These are phyloP conservation scores for Eucera pruinosa DNA, from an alignment of 2,888 invertebrate species.

Conservation along the genomic window DNA sequence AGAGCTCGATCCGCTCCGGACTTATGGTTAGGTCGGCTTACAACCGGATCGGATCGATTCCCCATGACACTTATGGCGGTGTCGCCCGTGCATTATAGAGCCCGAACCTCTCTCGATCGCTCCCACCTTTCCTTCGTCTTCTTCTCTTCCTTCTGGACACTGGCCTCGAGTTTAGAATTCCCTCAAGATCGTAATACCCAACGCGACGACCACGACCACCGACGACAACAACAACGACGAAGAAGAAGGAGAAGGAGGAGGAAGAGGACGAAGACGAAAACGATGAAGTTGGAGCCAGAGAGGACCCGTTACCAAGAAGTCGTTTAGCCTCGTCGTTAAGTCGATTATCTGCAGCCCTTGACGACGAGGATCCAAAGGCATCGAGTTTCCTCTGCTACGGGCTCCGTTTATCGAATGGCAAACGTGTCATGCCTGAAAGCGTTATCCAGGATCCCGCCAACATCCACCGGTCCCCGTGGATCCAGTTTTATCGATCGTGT, in stretches of 20 bases:
- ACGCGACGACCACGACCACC: slow-evolving; percentile 7
- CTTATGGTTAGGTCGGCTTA: slow-evolving; percentile 73
- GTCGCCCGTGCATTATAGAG: slow-evolving; percentile 70
- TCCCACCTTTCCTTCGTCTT: neutral
- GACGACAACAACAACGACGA: neutral
- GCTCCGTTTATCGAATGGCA: slow-evolving; percentile 60
- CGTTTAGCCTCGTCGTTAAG: slow-evolving; percentile 77
- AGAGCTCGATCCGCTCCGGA: slow-evolving; percentile 64
- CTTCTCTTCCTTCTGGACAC: slow-evolving; percentile 14
- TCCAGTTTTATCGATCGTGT: slow-evolving; percentile 65
- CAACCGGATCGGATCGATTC: slow-evolving; percentile 79
- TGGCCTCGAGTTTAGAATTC: slow-evolving; percentile 68
- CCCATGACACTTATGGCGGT: slow-evolving; percentile 73
- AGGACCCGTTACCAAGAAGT: slow-evolving; percentile 76
- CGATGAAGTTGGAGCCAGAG: slow-evolving; percentile 49
- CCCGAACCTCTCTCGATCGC: slow-evolving; percentile 19
- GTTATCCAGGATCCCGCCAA: slow-evolving; percentile 43
- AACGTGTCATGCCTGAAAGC: slow-evolving; percentile 49
- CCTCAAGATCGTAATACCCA: slow-evolving; percentile 66
- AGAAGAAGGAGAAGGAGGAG: too few relatives aligned
- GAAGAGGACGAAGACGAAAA: neutral
- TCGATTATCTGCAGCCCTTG: slow-evolving; percentile 75
- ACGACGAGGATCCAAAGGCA: slow-evolving; percentile 69
- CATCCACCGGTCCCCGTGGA: slow-evolving; percentile 37
- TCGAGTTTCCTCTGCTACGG: slow-evolving; percentile 67